phyloP scores from a whole-genome alignment of 2,113 vertebrate genomes.

The Ctenomys sociabilis region DNA sequence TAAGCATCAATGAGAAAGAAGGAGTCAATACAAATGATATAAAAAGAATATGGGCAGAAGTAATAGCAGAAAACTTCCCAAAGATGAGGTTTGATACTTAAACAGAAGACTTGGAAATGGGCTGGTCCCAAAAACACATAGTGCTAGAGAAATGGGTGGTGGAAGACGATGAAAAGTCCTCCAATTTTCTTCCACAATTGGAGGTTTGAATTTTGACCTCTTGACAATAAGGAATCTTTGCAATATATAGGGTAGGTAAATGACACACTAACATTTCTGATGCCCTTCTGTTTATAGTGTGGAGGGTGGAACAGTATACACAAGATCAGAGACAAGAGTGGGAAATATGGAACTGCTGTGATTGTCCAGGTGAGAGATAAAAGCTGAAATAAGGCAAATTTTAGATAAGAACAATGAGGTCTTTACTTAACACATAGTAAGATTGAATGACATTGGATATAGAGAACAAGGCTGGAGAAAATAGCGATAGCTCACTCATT shows the following conservation, averaged over 20 bases:
- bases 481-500: background rate
- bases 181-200: slow-evolving; percentile 14
- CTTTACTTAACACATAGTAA: background rate
- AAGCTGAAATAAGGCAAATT: background rate
- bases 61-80: too few species aligned
- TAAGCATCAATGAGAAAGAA: too few species aligned
- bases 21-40: too few species aligned
- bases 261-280: background rate
- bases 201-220: background rate
- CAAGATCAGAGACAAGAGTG: background rate
- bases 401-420: background rate
- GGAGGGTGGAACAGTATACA: background rate
- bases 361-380: background rate
- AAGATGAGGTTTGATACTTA: background rate
- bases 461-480: background rate
- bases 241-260: background rate
- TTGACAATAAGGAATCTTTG: background rate
- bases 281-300: background rate
- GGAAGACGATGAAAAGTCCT: background rate
- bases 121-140: background rate
- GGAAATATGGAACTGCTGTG: background rate
- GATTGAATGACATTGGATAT: background rate
- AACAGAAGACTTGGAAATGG: background rate
- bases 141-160: background rate
- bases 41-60: too few species aligned